Conservation (phyloP, 2,113 vertebrate species). For the Pachycephala philippinensis region DNA sequence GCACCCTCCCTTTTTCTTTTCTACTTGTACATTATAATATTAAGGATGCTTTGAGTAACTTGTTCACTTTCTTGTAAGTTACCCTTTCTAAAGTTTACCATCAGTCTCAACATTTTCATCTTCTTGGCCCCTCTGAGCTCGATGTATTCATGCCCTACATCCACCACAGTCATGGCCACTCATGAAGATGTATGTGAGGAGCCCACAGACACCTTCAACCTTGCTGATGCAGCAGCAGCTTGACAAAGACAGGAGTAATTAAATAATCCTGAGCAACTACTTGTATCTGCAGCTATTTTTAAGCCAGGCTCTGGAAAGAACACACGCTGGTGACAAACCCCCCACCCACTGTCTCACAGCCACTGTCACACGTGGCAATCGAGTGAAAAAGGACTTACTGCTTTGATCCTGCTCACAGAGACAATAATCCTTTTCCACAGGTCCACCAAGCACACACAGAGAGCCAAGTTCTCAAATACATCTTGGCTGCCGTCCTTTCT, state of each 20-base stretch:
- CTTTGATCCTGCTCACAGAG: neutral
- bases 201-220: neutral
- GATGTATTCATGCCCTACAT: accelerated
- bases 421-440: neutral
- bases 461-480: neutral
- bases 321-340: accelerated
- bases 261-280: neutral
- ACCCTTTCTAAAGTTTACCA: neutral
- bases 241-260: neutral
- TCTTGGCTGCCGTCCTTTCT: neutral
- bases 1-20: neutral
- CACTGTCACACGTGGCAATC: accelerated
- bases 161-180: neutral
- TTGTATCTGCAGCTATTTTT: neutral
- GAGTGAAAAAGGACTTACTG: neutral
- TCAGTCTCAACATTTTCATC: neutral
- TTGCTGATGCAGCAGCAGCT: neutral
- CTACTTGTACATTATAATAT: neutral
- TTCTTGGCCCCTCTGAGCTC: neutral
- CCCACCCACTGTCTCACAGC: neutral
- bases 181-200: accelerated
- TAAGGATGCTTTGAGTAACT: neutral
- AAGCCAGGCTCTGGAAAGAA: neutral
- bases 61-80: neutral
- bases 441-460: neutral